Evolutionary conservation across 1,140 invertebrate genomes (phyloP).

Genomic region (Anastrepha ludens): DNA sequence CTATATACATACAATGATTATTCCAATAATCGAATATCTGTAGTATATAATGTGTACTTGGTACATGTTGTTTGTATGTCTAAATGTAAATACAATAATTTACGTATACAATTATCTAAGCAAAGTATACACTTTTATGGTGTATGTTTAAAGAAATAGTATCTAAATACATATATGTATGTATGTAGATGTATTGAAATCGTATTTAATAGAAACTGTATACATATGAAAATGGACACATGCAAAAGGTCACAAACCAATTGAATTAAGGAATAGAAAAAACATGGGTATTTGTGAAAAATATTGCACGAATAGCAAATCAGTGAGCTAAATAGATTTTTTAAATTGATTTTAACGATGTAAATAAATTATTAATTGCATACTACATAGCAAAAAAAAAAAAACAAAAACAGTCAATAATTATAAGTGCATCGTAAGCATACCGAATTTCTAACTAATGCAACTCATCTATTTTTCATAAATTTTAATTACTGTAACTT

Average conservation of each 20-base stretch:
- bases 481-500: conserved; percentile 7
- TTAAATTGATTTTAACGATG: not conserved
- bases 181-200: conserved; percentile 4
- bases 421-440: not conserved
- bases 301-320: not conserved
- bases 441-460: conserved; percentile 15
- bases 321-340: not conserved
- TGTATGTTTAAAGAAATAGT: too few relatives aligned
- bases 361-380: not conserved
- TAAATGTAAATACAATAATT: conserved; percentile 40
- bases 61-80: too few relatives aligned
- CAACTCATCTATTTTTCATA: not conserved
- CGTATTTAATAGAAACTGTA: conserved; percentile 40
- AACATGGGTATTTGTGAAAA: not conserved
- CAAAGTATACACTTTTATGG: conserved; percentile 2
- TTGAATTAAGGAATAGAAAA: not conserved
- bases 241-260: not conserved
- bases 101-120: conserved; percentile 34
- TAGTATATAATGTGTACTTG: too few relatives aligned
- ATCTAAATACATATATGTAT: conserved; percentile 16
- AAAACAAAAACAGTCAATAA: not conserved
- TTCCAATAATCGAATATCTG: too few relatives aligned
- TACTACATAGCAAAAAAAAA: not conserved
- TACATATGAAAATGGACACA: conserved; percentile 22
- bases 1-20: too few relatives aligned